Base-by-base conservation (phyloP, 2,113 vertebrate genomes). In the Tyrannus savana region DNA sequence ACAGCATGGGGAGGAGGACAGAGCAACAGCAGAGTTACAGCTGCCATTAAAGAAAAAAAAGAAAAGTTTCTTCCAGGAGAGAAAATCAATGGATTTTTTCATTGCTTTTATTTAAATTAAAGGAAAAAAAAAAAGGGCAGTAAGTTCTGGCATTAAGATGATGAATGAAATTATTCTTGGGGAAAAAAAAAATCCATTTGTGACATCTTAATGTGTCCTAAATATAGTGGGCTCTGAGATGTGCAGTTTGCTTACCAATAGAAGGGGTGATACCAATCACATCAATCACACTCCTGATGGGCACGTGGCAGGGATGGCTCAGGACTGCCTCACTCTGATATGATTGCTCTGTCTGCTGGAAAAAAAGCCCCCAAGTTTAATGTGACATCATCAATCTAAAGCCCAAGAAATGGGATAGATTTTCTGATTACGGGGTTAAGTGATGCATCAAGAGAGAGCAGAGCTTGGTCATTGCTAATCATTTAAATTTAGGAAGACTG, bases 301-400 rank as follows among this genome's bases (percentile, higher is more conserved):
- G 87, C 94, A 73, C 44, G 46, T 66, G 83, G 86, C 91, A 94
- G 93, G 87, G 68, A 7, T 6, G 42, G 91, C 86, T 91, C 75
- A 62, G 96, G 83, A 81, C 55, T 47, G 93, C n/a, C 53, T 91
- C 74, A 4, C 93, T 90, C 68, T 74, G 58, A 28, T 91, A 55
- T 77, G 96, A 90, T 96, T 93, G 96, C 69, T 93, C 74, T 42
- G 81, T 91, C 88, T 96, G 93, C 76, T 49, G 25, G 76, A 66
- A 67, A 91, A 94, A 37, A 96, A 89, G 12, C 39, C 23, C 22
- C 31, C 75, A 84, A 62, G 58, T 84, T 90, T 75, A 95, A 97
- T 44, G n/a, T 97, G 97, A 96, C 97, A 97, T 96, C 98, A 97
- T 98, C 98, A 96, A 97, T 98, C 97, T 97, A 91, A 95, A 95